Base-by-base conservation (phyloP, 2,113 vertebrate genomes). In the Ceyx melanurus region DNA sequence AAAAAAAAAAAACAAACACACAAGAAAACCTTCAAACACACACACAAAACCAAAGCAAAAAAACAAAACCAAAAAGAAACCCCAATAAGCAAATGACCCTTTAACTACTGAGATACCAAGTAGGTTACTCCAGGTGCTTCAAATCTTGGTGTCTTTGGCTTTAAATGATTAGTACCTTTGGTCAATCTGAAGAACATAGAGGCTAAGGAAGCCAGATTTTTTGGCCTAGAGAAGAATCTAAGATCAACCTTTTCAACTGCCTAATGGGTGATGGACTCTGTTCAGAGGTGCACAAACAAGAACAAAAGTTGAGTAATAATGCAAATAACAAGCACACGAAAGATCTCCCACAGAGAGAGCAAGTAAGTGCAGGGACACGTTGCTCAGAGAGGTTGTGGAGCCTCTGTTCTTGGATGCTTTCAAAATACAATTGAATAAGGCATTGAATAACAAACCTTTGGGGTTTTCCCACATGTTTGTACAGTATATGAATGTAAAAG, bases 401-500 rank as follows among this genome's bases (percentile, higher is more conserved):
- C 3, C 2, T 66, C 3, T 2, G 2, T 35, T 61, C 25, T 29
- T 48, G 10, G 9, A 35, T 16, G 13, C 0, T 76, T 76, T 48
- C 50, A 43, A 65, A 80, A 73, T 35, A 73, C 5, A 33, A 0
- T 68, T 31, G 13, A 4, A 17, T n/a, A 61, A 61, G 12, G 7
- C 17, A 10, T 57, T n/a, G 18, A 80, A 57, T 3, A 86, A 48
- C 5, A 17, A 23, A 40, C 4, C 35, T 45, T 3, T 10, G 22
- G 3, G 0, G 0, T 15, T 68, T 72, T 18, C 25, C 16, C 4
- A 12, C 5, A 13, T 19, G 4, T 72, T 43, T 68, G 2, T 45
- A 37, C 11, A 48, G 6, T 4, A 6, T 13, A 11, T 40, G 42
- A 22, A 14, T 43, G 21, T 26, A 16, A 82, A 82, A 3, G 6